Percentiles rank a stretch among this genome's conserved stretches.
Evolutionary conservation across 2,888 invertebrate genomes (phyloP).

Genomic region (Cephus pulcher): DNA sequence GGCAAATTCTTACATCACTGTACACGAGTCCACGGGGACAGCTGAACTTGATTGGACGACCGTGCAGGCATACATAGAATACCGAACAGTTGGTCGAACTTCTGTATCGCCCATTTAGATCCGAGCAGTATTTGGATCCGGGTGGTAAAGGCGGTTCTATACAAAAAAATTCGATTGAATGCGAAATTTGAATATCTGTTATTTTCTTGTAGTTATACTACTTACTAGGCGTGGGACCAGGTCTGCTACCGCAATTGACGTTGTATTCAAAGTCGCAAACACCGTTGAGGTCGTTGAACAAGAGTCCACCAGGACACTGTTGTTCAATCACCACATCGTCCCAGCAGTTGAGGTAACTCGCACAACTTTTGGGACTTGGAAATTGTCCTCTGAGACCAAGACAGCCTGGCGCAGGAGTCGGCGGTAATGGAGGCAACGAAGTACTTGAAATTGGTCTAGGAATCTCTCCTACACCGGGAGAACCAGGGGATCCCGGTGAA

Average conservation of each 20-base stretch:
- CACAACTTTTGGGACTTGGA: conserved; percentile 71
- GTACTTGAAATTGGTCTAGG: conserved; percentile 15
- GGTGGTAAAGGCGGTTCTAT: conserved; percentile 53
- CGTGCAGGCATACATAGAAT: conserved; percentile 75
- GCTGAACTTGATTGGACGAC: conserved; percentile 71
- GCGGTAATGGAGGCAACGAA: conserved; percentile 4
- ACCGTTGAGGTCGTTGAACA: conserved; percentile 71
- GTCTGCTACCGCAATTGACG: conserved; percentile 73
- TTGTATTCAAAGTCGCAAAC: conserved; percentile 76
- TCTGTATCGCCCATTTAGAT: conserved; percentile 73
- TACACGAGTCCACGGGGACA: conserved; percentile 75
- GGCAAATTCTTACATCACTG: conserved; percentile 69
- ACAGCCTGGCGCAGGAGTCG: conserved; percentile 43
- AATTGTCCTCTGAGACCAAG: conserved; percentile 72
- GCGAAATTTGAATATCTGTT: no score
- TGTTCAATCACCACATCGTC: conserved; percentile 76
- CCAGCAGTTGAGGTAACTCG: conserved; percentile 79
- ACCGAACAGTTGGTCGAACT: conserved; percentile 73
- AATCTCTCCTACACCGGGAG: conserved; percentile 15
- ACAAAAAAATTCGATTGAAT: conserved; percentile 17
- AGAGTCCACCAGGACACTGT: conserved; percentile 73
- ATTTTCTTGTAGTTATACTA: conserved; percentile 36
- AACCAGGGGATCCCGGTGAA: conserved; percentile 10
- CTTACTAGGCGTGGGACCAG: conserved; percentile 60
- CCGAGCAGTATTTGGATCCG: conserved; percentile 67